A percentile compares a stretch with the other conserved stretches of the same genome.
Conservation (phyloP, 2,797 vertebrate species). For the Falco novaeseelandiae region DNA sequence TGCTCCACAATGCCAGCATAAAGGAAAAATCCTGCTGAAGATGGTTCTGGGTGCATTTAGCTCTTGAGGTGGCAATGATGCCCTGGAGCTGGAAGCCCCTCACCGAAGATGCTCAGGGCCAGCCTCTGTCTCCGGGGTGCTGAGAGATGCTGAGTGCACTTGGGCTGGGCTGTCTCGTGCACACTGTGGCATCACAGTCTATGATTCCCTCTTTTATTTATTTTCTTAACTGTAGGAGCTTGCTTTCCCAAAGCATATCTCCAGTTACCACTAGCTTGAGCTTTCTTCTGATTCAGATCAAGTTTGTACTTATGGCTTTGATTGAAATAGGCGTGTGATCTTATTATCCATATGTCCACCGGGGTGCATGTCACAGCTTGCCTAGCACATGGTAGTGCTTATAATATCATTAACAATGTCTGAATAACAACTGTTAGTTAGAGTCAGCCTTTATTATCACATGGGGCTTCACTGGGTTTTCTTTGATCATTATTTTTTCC, state of each 20-base stretch:
- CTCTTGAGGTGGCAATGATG: not conserved
- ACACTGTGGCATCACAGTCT: not conserved
- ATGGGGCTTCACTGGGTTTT: constrained; percentile 2
- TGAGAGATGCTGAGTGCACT: not conserved
- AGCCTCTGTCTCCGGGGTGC: not conserved
- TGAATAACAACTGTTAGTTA: constrained; percentile 66
- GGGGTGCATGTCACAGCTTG: constrained; percentile 67
- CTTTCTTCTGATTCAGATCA: constrained; percentile 50
- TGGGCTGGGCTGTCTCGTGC: not conserved
- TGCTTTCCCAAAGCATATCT: not conserved
- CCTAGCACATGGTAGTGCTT: constrained; percentile 69
- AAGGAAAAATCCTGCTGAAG: not conserved
- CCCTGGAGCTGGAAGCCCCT: not conserved
- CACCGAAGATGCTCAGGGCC: fast-evolving
- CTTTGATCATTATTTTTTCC: constrained; percentile 23
- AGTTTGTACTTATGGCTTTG: constrained; percentile 53
- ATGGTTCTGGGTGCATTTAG: not conserved
- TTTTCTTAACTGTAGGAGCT: not conserved
- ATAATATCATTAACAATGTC: constrained; percentile 69
- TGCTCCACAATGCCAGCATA: not conserved
- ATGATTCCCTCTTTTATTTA: not conserved
- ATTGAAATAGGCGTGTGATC: constrained; percentile 66
- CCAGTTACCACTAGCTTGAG: not conserved
- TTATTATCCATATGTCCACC: constrained; percentile 71
- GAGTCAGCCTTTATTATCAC: constrained; percentile 50